Percentiles rank a stretch among this genome's conserved stretches.
These are phyloP conservation scores for Elmis aenea DNA, from an alignment of 2,888 invertebrate species.

Conservation along the genomic window DNA sequence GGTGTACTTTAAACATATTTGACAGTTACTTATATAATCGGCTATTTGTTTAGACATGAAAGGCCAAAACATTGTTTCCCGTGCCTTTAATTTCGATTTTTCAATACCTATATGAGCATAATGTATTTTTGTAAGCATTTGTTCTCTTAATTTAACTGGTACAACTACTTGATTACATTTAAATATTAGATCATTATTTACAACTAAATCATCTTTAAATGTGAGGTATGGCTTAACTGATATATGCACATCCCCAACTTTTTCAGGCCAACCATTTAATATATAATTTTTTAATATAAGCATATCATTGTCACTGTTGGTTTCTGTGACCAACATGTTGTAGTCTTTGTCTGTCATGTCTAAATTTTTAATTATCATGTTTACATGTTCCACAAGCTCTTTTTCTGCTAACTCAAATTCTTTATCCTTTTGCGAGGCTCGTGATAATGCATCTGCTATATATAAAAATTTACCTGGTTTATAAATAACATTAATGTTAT, in stretches of 20 bases:
- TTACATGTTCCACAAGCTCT: conserved; percentile 4
- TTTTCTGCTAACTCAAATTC: no score
- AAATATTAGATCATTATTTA: conserved; percentile 2
- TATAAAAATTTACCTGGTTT: conserved; percentile 31
- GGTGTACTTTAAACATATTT: no score
- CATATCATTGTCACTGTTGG: conserved; percentile 12
- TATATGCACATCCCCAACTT: conserved; percentile 2
- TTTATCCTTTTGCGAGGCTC: conserved; percentile 20
- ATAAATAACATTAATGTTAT: no score
- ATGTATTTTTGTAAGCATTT: no score
- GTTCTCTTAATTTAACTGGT: conserved; percentile 24
- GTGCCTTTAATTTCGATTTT: no score
- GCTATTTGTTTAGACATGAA: no score
- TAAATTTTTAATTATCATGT: conserved; percentile 8
- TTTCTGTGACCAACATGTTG: conserved; percentile 9
- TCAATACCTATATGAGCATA: conserved; percentile 32
- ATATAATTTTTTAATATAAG: no score
- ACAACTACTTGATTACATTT: conserved; percentile 18
- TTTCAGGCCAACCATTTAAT: conserved; percentile 21
- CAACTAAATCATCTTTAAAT: conserved; percentile 6
- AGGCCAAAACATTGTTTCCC: no score
- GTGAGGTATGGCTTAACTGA: conserved; percentile 2
- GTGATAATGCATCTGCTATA: conserved; percentile 30
- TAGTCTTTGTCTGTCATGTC: conserved; percentile 9
- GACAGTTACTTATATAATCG: no score